Evolutionary conservation across 2,888 invertebrate species (phyloP), one percentile per base, ranked within the genome.

Genomic region (Lysandra bellargus): DNA sequence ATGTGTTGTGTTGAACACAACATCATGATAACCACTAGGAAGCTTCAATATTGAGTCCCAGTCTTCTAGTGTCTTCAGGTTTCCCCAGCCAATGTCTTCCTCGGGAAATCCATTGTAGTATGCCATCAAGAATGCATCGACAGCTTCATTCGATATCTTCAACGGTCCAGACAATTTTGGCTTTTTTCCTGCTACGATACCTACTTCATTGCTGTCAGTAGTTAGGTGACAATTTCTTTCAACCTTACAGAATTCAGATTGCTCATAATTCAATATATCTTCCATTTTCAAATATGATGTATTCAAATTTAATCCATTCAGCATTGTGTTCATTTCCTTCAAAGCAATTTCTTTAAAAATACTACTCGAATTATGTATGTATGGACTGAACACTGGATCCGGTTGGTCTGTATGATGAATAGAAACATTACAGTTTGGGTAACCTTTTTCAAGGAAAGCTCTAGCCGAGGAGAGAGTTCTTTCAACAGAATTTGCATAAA

Each of bases 91-190:
- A 6, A 93, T 91, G n/a, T 90, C 80, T 0, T 85, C 80, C 0
- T 80, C 49, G 0, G 88, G 82, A n/a, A 92, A 87, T 0, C 92
- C 93, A 84, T 92, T 88, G 83, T 92, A 94, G 81, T 91, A 90
- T 77, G 91, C 88, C 93, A 93, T 94, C 5, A 91, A 83, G 82
- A 94, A 93, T 0, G 92, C 89, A 83, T 94, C 93, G 0, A 91
- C 85, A 0, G 86, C 92, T 0, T 89, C 89, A 79, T 93, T 93
- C 5, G 89, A 85, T 4, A 92, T 86, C 84, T 92, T 92, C n/a
- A 94, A 83, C 0, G 93, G 93, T 0, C 94, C 94, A 17, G 82
- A 83, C 4, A 93, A 61, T 79, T 86, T 86, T 0, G 93, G 92
- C 82, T 92, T 92, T 0, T 83, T 82, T 0, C 90, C 91, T 7